Evolutionary conservation across 2,888 invertebrate genomes (phyloP).

Genomic region (Pecten maximus): DNA sequence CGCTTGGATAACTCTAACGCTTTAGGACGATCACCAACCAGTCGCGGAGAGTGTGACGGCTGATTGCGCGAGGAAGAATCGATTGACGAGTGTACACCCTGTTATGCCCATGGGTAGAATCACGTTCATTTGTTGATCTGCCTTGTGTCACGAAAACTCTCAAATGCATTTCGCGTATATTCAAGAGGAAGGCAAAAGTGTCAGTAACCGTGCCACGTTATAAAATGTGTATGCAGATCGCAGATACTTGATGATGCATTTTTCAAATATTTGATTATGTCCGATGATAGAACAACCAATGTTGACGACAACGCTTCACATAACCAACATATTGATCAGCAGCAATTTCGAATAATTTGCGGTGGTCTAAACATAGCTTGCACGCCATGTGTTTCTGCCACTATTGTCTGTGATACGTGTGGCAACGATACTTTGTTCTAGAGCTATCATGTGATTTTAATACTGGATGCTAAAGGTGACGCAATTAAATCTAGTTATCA

Average conservation of each 20-base stretch:
- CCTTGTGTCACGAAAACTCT: not conserved
- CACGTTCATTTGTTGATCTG: constrained; percentile 17
- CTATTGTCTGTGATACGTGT: not conserved
- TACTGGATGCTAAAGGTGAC: not conserved
- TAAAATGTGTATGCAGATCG: not conserved
- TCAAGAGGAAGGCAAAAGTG: not conserved
- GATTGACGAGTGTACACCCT: not conserved
- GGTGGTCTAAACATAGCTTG: not conserved
- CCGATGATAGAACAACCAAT: not conserved
- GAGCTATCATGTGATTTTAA: not conserved
- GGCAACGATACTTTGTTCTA: too few relatives aligned
- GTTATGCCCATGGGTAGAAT: constrained; percentile 3
- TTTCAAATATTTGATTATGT: not conserved
- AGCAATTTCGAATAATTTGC: not conserved
- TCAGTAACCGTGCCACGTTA: not conserved
- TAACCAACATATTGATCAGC: not conserved
- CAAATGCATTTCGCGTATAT: not conserved
- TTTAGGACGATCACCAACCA: not conserved
- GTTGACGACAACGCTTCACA: not conserved
- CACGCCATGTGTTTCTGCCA: not conserved
- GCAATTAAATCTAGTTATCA: not conserved
- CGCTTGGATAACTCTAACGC: not conserved
- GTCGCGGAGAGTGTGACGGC: not conserved
- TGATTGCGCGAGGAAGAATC: constrained; percentile 2
- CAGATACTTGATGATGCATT: not conserved